Evolutionary conservation across 2,113 vertebrate species (phyloP).

Genomic region (Microcebus lehilahytsara): DNA sequence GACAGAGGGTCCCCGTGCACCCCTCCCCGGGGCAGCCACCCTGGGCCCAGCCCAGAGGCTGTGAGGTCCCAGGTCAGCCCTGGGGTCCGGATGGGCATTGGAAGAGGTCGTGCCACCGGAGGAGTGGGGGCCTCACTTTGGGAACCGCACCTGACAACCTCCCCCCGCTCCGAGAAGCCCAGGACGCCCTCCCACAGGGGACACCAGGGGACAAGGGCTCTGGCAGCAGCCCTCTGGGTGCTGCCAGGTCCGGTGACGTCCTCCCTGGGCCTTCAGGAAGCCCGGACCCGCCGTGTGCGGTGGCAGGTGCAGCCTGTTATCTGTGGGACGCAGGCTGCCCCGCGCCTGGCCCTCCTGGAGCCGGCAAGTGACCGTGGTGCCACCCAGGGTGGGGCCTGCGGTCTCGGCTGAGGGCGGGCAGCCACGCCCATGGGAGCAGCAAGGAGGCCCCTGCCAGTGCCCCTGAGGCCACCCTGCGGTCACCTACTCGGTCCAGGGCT

Average conservation of each 20-base stretch:
- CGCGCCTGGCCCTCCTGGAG: neutral
- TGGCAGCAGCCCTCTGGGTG: too few relatives aligned
- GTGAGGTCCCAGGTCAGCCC: neutral
- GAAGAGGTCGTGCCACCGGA: neutral
- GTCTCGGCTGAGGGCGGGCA: neutral
- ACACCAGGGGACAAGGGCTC: neutral
- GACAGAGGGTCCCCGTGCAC: neutral
- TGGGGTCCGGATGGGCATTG: neutral
- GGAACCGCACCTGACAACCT: neutral
- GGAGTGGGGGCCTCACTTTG: neutral
- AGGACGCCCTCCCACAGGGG: neutral
- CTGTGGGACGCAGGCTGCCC: neutral
- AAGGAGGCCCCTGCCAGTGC: neutral
- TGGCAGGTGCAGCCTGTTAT: neutral
- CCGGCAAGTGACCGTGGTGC: accelerated
- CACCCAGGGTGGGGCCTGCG: accelerated
- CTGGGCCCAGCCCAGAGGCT: neutral
- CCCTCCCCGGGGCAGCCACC: neutral
- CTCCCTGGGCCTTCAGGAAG: neutral
- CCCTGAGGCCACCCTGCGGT: neutral
- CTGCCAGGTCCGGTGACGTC: neutral
- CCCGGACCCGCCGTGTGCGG: accelerated
- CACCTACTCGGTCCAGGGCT: neutral
- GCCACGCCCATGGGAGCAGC: neutral
- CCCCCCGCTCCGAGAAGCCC: accelerated